Base-by-base conservation (phyloP, 1,140 invertebrate species). In the Drosophila murphyi region DNA sequence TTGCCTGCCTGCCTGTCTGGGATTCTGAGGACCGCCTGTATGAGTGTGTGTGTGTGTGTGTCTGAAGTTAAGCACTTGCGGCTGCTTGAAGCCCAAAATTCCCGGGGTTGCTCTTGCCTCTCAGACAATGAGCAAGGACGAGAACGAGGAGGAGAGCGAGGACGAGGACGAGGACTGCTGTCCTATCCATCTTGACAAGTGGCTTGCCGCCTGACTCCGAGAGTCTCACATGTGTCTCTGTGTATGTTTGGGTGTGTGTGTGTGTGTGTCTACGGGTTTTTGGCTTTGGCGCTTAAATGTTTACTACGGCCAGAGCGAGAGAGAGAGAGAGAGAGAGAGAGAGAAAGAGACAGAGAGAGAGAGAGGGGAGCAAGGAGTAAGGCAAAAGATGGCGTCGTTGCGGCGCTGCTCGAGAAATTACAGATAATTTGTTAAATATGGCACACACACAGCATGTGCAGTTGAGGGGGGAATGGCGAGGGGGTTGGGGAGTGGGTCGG, bases 401-500 rank as follows among this genome's bases (percentile, higher is more conserved):
- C 56, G 70, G 65, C 67, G 81, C 72, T 76, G 74, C 79, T 90
- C 75, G 88, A 90, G 88, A 90, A 90, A 90, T 90, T 87, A 87
- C 88, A 81, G 88, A 90, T 90, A 90, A 90, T 90, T 90, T 90
- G 87, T 83, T 82, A 87, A 90, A 90, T 90, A 87, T 90, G 88
- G 74, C 87, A 90, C 76, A 80, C 60, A 43, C 39, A n/a, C 69
- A 74, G 64, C 52, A 34, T 45, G 63, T 65, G 63, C 54, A 68
- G 52, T 8, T 7, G 28, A 31, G 7, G 29, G 34, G 7, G 29
- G 34, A 43, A 43, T n/a, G 39, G 34, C 34, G 8, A 7, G 12
- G 8, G 28, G 8, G 32, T 20, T 20, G 57, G 6, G 29, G 29
- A 20, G 20, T 20, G 20, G 20, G 20, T 20, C 20, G 20, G 20